Conservation (phyloP, 1,140 invertebrate species). For the Papilio aristodemus region DNA sequence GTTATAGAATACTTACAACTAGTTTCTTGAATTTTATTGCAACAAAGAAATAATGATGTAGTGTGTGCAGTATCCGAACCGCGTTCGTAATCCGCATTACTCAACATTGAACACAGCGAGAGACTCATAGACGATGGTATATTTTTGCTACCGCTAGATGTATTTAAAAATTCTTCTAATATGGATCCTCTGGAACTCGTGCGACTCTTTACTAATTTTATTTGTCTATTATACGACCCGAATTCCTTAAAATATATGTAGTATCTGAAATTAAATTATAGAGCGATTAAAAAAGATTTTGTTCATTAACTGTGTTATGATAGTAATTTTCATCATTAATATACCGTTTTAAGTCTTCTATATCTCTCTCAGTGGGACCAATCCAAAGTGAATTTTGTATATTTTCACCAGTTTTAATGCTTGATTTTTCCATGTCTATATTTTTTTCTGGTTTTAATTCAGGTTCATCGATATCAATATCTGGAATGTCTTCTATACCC, state of each 20-base stretch:
- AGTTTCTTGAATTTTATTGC: slow-evolving; percentile 67
- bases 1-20: slow-evolving; percentile 54
- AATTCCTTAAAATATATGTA: slow-evolving; percentile 81
- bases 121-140: slow-evolving; percentile 51
- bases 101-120: slow-evolving; percentile 52
- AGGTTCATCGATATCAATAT: slow-evolving; percentile 60
- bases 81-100: slow-evolving; percentile 58
- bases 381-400: slow-evolving; percentile 68
- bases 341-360: slow-evolving; percentile 80
- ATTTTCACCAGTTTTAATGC: slow-evolving; percentile 61
- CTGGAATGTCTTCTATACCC: slow-evolving; percentile 59
- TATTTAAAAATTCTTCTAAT: slow-evolving; percentile 64
- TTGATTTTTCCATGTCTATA: slow-evolving; percentile 53
- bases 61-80: slow-evolving; percentile 45
- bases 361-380: slow-evolving; percentile 74
- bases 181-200: slow-evolving; percentile 74
- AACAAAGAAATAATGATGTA: slow-evolving; percentile 49
- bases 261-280: slow-evolving; percentile 73
- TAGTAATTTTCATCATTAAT: not conserved
- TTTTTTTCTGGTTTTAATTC: slow-evolving; percentile 55
- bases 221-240: slow-evolving; percentile 77
- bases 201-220: slow-evolving; percentile 70
- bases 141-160: slow-evolving; percentile 47
- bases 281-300: slow-evolving; percentile 24
- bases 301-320: no score